Evolutionary conservation across 2,113 vertebrate species (phyloP), one percentile per base, ranked within the genome.

Genomic region (Myrmophylax atrothorax): DNA sequence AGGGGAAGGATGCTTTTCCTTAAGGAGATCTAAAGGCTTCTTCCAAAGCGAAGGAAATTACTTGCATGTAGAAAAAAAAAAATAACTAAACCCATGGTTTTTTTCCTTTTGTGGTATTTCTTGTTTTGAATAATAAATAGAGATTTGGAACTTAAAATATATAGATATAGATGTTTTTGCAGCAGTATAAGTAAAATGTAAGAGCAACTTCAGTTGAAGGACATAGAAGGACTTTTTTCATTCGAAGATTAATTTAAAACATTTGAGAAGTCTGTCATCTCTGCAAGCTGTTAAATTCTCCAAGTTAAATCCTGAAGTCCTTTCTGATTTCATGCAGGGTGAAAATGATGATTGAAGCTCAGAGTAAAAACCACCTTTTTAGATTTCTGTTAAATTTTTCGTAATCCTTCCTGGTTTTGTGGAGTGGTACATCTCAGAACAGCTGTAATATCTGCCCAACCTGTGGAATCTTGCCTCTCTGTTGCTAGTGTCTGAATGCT

Each of bases 251-350:
- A 52, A 74, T 95, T 92, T 95, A 75, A 94, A 93, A 83, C 25
- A 37, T 89, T 95, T 79, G 66, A 95, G 74, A 87, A 82, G 53
- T 89, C 93, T 91, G 74, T 96, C 73, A 56, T 92, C 72, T 91
- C 68, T 88, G 35, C 79, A 93, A 95, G 82, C 93, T 91, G 79
- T 92, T 96, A 89, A 94, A 94, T 88, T 86, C 87, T 25, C n/a
- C 0, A 2, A 77, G 68, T 94, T 92, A 94, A 89, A 94, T 91
- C 66, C 66, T 76, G 20, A 87, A 93, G 87, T 74, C 47, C 19
- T 91, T 83, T 87, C 79, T 95, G 79, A 90, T 93, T 95, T 95
- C 60, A 37, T 74, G 23, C 42, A 55, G 83, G 60, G 42, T 64
- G 20, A 62, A 95, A 96, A 90, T 58, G 40, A 80, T 75, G 64